Evolutionary conservation across 2,113 vertebrate species (phyloP).

Genomic region (Abramis brama): DNA sequence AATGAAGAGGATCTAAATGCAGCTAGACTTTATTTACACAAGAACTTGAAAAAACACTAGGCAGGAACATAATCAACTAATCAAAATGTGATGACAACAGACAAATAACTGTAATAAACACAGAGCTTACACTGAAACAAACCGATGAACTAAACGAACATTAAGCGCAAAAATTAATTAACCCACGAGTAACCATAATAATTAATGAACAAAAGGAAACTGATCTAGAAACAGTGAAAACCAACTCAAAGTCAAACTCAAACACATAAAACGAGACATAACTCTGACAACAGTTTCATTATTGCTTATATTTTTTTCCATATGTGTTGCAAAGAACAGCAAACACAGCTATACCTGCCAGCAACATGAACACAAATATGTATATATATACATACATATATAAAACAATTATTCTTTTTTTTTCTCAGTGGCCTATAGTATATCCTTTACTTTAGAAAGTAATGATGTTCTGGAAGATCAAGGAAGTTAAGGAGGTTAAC

Average conservation of each 20-base stretch:
- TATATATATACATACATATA: no score
- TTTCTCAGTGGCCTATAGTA: not conserved
- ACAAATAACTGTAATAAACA: not conserved
- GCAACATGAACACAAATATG: not conserved
- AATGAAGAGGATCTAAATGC: not conserved
- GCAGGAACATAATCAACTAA: not conserved
- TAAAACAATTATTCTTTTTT: no score
- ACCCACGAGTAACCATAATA: no score
- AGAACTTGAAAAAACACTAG: not conserved
- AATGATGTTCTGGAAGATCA: slow-evolving; percentile 5
- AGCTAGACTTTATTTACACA: not conserved
- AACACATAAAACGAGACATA: no score
- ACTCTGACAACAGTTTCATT: no score
- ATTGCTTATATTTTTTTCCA: not conserved
- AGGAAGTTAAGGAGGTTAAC: slow-evolving; percentile 6
- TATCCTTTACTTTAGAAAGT: not conserved
- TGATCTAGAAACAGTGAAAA: no score
- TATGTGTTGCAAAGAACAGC: not conserved
- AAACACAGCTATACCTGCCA: not conserved
- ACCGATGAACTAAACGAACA: not conserved
- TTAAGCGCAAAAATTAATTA: no score
- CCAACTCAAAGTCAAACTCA: no score
- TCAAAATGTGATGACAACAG: not conserved
- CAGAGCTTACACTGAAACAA: not conserved
- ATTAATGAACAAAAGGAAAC: no score